Conservation (phyloP, 2,888 invertebrate genomes). For the Chloromyia formosa region DNA sequence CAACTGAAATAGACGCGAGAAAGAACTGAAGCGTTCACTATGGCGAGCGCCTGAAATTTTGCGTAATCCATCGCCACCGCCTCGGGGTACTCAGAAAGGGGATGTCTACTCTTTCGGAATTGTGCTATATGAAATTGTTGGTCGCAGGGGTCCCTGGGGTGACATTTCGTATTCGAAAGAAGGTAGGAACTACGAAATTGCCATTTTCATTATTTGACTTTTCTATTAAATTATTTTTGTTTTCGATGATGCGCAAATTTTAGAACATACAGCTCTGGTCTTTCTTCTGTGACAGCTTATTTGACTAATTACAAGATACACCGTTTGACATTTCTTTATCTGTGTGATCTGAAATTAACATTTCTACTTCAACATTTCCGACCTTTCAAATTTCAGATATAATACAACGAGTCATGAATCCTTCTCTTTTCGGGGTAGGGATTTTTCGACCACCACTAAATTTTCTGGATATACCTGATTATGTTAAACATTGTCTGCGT, state of each 20-base stretch:
- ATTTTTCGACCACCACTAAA: conserved; percentile 74
- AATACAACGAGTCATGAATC: conserved; percentile 68
- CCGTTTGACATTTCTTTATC: too few species aligned
- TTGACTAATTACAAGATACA: too few species aligned
- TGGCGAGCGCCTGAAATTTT: conserved; percentile 82
- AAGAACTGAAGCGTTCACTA: conserved; percentile 68
- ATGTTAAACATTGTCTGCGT: conserved; percentile 76
- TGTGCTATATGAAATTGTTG: conserved; percentile 84
- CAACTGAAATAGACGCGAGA: conserved; percentile 55
- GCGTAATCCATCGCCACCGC: conserved; percentile 67
- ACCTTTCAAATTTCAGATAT: conserved; percentile 68
- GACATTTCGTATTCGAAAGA: conserved; percentile 70
- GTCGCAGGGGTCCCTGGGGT: conserved; percentile 84
- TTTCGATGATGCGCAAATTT: too few species aligned
- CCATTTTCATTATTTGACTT: neutral
- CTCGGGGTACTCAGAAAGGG: conserved; percentile 83
- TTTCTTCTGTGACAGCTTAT: too few species aligned
- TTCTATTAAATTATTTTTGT: neutral
- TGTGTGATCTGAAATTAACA: too few species aligned
- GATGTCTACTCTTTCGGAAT: conserved; percentile 87
- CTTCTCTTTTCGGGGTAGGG: conserved; percentile 61
- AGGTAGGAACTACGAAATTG: conserved; percentile 63
- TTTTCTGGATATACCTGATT: conserved; percentile 75
- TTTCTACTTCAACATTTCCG: too few species aligned
- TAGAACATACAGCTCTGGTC: too few species aligned